Evolutionary conservation across 2,113 vertebrate genomes (phyloP).

Genomic region (Lipophrys pholis): DNA sequence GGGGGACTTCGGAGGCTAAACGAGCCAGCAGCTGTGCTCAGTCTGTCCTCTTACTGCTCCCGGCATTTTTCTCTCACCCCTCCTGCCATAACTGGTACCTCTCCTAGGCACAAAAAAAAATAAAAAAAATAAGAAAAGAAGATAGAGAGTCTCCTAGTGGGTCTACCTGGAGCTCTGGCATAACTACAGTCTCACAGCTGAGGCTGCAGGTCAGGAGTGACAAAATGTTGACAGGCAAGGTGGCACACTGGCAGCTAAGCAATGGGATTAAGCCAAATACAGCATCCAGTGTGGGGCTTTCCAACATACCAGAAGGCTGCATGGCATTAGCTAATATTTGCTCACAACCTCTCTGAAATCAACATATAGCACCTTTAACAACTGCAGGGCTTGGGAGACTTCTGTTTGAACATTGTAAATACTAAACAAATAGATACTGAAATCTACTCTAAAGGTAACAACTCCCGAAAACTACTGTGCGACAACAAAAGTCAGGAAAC

Average conservation of each 20-base stretch:
- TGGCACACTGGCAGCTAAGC: slow-evolving; percentile 29
- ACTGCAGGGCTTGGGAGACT: background rate
- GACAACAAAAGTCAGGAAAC: background rate
- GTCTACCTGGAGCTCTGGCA: slow-evolving; percentile 55
- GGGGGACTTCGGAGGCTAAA: slow-evolving; percentile 37
- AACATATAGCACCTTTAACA: slow-evolving; percentile 13
- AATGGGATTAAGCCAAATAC: slow-evolving; percentile 51
- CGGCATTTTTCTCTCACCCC: slow-evolving; percentile 2
- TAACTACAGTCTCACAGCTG: slow-evolving; percentile 38
- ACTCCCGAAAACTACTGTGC: background rate
- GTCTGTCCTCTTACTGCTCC: slow-evolving; percentile 29
- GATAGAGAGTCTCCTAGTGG: slow-evolving; percentile 56
- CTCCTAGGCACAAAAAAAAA: slow-evolving; percentile 36
- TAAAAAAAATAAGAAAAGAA: too few species aligned
- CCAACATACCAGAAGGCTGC: slow-evolving; percentile 48
- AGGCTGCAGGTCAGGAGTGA: slow-evolving; percentile 31
- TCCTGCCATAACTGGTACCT: slow-evolving; percentile 5
- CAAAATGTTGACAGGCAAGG: slow-evolving; percentile 46
- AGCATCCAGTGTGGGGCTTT: slow-evolving; percentile 26
- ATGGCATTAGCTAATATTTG: slow-evolving; percentile 32
- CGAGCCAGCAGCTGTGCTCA: slow-evolving; percentile 81
- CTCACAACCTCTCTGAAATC: slow-evolving; percentile 15
- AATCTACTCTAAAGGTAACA: slow-evolving; percentile 28
- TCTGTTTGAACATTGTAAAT: too few species aligned
- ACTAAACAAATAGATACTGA: background rate